These are phyloP conservation scores for Lithobates pipiens DNA, from an alignment of 2,797 vertebrate genomes.

Conservation along the genomic window DNA sequence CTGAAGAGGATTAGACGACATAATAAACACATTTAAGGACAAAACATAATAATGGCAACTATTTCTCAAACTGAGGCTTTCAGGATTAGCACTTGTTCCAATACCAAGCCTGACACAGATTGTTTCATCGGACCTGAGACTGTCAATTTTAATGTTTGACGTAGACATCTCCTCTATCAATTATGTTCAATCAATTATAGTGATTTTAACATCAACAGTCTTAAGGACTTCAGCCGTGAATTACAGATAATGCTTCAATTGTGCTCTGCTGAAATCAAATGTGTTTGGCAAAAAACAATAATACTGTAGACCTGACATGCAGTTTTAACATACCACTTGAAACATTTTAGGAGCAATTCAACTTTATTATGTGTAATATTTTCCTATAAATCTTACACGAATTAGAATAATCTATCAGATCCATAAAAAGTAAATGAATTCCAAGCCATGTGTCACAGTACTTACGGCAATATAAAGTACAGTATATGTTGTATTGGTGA, in stretches of 20 bases:
- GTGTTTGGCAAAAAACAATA: background rate
- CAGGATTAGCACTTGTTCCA: slow-evolving; percentile 16
- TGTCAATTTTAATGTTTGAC: slow-evolving; percentile 31
- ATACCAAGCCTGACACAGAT: slow-evolving; percentile 13
- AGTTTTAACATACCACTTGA: background rate
- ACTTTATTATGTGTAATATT: background rate
- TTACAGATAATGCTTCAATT: slow-evolving; percentile 4
- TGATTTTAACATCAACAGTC: slow-evolving; percentile 37
- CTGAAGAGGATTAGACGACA: slow-evolving; percentile 1
- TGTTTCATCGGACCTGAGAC: background rate
- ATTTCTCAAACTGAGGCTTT: slow-evolving; percentile 26
- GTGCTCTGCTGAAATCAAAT: background rate
- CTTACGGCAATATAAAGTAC: no score
- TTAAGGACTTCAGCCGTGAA: slow-evolving; percentile 19
- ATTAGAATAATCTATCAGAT: no score
- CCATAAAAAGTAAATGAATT: no score
- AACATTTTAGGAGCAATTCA: background rate
- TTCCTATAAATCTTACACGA: no score
- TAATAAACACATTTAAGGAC: slow-evolving; percentile 8
- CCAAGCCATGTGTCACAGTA: no score
- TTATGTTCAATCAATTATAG: slow-evolving; percentile 28
- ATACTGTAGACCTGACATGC: background rate
- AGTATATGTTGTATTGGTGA: no score
- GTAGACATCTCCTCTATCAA: slow-evolving; percentile 29
- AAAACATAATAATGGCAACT: slow-evolving; percentile 9